Base-by-base conservation (phyloP, 2,797 vertebrate genomes). In the Chaetodon trifasciatus region DNA sequence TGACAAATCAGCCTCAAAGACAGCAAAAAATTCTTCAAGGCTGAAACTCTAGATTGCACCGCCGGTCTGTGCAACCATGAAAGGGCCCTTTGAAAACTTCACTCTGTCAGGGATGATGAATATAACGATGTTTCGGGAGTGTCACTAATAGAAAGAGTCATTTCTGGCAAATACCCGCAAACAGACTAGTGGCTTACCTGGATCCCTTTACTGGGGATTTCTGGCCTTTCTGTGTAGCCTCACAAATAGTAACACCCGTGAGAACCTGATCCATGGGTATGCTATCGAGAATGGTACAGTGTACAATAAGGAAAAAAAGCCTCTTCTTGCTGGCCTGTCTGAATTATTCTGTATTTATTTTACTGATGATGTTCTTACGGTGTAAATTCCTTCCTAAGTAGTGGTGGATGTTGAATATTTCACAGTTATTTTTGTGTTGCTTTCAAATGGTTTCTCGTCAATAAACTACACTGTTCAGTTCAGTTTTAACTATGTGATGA, bases 1-100 rank as follows among this genome's bases (percentile, higher is more conserved):
- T 68, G 65, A 67, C 66, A 71, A 79, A 81, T 81, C 67, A 69
- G 39, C 32, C 46, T 67, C 63, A 55, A 50, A 86, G 67, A 58
- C 60, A 77, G 81, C 58, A 62, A 17, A 35, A 28, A 72, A 10
- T 66, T 44, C 39, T 64, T 60, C n/a, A 74, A 77, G 70, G 66
- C 42, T 57, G 35, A 65, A 19, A n/a, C 57, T 67, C 12, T 56
- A 42, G 42, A 70, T 76, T 68, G 15, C 42, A 49, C 47, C n/a
- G n/a, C 44, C 60, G 1, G 16, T 67, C 28, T 65, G 19, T 55
- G 49, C n/a, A 50, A 53, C 44, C 40, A 74, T 46, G 19, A 55
- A 73, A 53, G 52, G 24, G 24, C 9, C 9, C 6, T 57, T 61
- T 56, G 32, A 62, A 67, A 79, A 46, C 24, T 39, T 19, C 1